Evolutionary conservation across 92 coral and sea anemone species (phyloP).

Genomic region (Hydrozoanthus gracilis): DNA sequence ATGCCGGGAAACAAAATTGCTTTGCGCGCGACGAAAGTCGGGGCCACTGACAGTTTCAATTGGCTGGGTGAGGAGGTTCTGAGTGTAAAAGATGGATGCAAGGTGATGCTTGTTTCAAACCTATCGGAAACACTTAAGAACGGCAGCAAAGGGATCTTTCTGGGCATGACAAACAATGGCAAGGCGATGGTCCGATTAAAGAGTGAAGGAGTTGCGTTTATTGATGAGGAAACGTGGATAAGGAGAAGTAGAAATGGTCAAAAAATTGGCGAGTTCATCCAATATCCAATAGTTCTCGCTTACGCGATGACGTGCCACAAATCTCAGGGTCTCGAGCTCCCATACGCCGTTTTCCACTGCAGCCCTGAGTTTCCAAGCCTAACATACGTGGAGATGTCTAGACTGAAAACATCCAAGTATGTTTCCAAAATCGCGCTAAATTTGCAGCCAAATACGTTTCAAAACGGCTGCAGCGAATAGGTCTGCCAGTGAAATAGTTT

Average conservation of each 20-base stretch:
- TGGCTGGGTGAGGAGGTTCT: conserved; percentile 34
- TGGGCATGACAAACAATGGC: background rate
- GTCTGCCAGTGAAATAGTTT: too few relatives aligned
- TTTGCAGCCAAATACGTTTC: background rate
- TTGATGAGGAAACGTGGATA: too few relatives aligned
- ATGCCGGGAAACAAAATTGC: conserved; percentile 20
- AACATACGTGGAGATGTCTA: background rate
- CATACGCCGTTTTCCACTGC: background rate
- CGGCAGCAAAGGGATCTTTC: background rate
- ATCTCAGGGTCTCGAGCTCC: background rate
- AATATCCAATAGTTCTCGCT: conserved; percentile 8
- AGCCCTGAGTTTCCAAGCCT: background rate
- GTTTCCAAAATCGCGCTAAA: background rate
- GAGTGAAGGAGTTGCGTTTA: too few relatives aligned
- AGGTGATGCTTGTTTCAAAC: conserved; percentile 1
- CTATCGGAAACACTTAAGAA: background rate
- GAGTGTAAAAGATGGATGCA: background rate
- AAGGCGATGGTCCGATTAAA: too few relatives aligned
- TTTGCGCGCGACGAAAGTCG: conserved; percentile 25
- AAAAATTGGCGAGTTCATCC: conserved; percentile 2
- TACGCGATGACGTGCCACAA: conserved; percentile 1
- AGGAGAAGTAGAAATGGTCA: background rate
- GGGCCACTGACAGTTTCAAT: conserved; percentile 6
- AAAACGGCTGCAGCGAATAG: background rate
- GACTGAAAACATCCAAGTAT: background rate